Evolutionary conservation across 2,888 invertebrate species (phyloP), one percentile per base, ranked within the genome.

Genomic region (Orthosia cruda): DNA sequence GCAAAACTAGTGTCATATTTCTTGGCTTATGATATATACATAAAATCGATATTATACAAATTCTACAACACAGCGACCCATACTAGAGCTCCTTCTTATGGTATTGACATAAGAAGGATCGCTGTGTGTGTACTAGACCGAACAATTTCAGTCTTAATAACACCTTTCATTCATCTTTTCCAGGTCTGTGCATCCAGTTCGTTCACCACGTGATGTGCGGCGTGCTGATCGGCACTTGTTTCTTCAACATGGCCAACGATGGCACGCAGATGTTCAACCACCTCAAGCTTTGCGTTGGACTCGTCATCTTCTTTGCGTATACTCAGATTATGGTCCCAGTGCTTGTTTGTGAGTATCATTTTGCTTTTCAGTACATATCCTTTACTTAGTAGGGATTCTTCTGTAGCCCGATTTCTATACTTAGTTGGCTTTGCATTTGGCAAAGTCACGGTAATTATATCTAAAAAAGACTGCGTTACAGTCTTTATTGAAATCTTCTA

Each of bases 321-420:
- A 98, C 98, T 0, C 97, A 98, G 89, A 97, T 97, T 45, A 98
- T 98, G 97, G 97, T 97, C 63, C 98, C 98, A 40, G 97, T 98
- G 15, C 93, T 98, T 81, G 96, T 97, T 66, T 98, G 98, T 98
- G 92, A 97, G 97, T 97, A 92, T 57, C 26, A 50, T 32, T 26
- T 2, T 26, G 13, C 3, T 40, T 4, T 23, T 62, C 13, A 15
- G 15, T 49, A 5, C 4, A 4, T 49, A 5, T 49, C 1, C 0
- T 71, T 69, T 40, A 9, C 40, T 40, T 40, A 40, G 7, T 40
- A 40, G 40, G 40, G 5, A 32, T 32, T 7, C 0, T 5, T 40
- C 9, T 1, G 9, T 2, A 18, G 20, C 11, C 52, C 5, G 5
- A 16, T 20, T 54, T 16, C 32, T 54, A 5, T 16, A 40, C 9